phyloP scores from a whole-genome alignment of 2,797 vertebrate genomes.

The Enteromius thamalakanensis region DNA sequence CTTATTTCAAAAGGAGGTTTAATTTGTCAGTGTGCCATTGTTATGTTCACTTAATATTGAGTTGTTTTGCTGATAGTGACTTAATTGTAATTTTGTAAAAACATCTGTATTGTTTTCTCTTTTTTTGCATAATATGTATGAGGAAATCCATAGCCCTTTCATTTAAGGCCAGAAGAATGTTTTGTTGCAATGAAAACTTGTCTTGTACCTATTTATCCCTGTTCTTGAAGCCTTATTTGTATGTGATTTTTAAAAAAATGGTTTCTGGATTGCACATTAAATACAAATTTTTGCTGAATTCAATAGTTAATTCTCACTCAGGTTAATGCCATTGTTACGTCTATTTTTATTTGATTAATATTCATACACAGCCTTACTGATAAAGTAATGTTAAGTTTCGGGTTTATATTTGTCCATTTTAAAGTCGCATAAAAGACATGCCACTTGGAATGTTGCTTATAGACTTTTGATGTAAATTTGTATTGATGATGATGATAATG shows the following conservation, averaged over 20 bases:
- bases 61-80: not conserved
- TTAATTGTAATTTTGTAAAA: constrained; percentile 4
- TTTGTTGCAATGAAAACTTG: constrained; percentile 9
- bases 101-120: constrained; percentile 6
- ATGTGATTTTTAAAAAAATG: constrained; percentile 10
- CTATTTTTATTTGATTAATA: constrained; percentile 40
- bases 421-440: constrained; percentile 26
- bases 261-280: constrained; percentile 42
- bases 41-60: not conserved
- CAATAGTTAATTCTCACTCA: constrained; percentile 45
- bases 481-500: constrained; percentile 14
- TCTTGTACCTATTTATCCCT: constrained; percentile 20
- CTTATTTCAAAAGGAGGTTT: not conserved
- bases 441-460: constrained; percentile 16
- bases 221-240: constrained; percentile 44
- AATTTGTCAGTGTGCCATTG: constrained; percentile 9
- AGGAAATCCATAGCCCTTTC: constrained; percentile 12
- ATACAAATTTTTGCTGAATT: constrained; percentile 20
- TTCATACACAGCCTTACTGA: constrained; percentile 30
- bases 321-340: constrained; percentile 19
- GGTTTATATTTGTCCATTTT: constrained; percentile 25
- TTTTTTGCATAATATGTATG: not conserved
- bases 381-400: constrained; percentile 24
- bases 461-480: constrained; percentile 15
- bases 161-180: constrained; percentile 5